A percentile compares a stretch with the other conserved stretches of the same genome.
phyloP scores from a whole-genome alignment of 2,888 invertebrate species.

The Lampropteryx suffumata region DNA sequence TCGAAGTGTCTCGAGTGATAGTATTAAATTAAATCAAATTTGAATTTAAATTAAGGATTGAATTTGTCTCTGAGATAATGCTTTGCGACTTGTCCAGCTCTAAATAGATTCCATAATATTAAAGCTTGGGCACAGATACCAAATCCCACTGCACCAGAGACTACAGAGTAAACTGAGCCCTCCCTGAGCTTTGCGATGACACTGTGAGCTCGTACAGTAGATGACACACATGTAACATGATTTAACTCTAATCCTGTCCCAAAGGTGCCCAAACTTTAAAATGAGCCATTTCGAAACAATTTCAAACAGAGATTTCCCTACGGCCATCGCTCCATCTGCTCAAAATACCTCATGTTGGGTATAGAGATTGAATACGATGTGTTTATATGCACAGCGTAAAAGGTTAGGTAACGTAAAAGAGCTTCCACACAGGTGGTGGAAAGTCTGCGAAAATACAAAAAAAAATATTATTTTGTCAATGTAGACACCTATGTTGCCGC shows the following conservation, averaged over 20 bases:
- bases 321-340: slow-evolving; percentile 40
- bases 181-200: neutral
- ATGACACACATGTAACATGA: slow-evolving; percentile 31
- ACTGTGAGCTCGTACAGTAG: too few relatives aligned
- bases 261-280: slow-evolving; percentile 56
- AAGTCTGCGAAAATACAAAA: too few relatives aligned
- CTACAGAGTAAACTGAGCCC: neutral
- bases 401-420: neutral
- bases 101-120: neutral
- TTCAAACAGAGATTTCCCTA: slow-evolving; percentile 71
- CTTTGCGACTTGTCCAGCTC: neutral
- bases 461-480: too few relatives aligned
- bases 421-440: too few relatives aligned
- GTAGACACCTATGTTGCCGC: too few relatives aligned
- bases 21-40: too few relatives aligned
- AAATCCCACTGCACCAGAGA: neutral
- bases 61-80: too few relatives aligned
- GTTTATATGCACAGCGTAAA: slow-evolving; percentile 23
- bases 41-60: too few relatives aligned
- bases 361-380: slow-evolving; percentile 42
- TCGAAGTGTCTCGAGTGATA: too few relatives aligned
- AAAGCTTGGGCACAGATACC: neutral
- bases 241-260: slow-evolving; percentile 38
- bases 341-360: slow-evolving; percentile 42
- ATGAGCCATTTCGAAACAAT: slow-evolving; percentile 74